phyloP scores from a whole-genome alignment of 2,113 vertebrate species.

The Sturnus vulgaris region DNA sequence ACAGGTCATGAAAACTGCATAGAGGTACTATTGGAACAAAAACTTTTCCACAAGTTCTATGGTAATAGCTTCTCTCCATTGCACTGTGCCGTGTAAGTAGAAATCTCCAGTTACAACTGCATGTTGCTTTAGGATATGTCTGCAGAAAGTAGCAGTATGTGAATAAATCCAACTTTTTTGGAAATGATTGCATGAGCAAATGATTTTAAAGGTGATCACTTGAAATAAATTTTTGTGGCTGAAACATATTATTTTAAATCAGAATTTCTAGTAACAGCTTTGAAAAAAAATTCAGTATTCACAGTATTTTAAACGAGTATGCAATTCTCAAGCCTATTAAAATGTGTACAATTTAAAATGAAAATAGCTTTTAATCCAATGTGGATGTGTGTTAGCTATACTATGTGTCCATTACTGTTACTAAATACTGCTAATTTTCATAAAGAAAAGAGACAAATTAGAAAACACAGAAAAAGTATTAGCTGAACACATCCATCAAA shows the following conservation, averaged over 20 bases:
- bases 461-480: background rate
- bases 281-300: background rate
- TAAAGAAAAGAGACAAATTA: background rate
- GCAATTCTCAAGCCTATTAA: background rate
- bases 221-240: background rate
- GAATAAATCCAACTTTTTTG: background rate
- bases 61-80: slow-evolving; percentile 94
- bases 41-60: slow-evolving; percentile 81
- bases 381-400: background rate
- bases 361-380: background rate
- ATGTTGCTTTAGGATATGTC: background rate
- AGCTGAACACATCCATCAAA: background rate
- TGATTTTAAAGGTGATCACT: background rate
- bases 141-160: background rate
- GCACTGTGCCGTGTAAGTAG: slow-evolving; percentile 95
- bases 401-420: background rate
- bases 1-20: slow-evolving; percentile 95
- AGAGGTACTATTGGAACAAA: slow-evolving; percentile 95
- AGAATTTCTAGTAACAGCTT: background rate
- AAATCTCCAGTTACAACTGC: background rate
- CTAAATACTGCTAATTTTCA: background rate
- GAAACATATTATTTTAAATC: background rate
- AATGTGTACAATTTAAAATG: background rate
- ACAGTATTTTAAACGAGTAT: background rate
- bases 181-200: background rate